These are phyloP conservation scores for Calonectris borealis DNA, from an alignment of 2,113 vertebrate genomes.

Conservation along the genomic window DNA sequence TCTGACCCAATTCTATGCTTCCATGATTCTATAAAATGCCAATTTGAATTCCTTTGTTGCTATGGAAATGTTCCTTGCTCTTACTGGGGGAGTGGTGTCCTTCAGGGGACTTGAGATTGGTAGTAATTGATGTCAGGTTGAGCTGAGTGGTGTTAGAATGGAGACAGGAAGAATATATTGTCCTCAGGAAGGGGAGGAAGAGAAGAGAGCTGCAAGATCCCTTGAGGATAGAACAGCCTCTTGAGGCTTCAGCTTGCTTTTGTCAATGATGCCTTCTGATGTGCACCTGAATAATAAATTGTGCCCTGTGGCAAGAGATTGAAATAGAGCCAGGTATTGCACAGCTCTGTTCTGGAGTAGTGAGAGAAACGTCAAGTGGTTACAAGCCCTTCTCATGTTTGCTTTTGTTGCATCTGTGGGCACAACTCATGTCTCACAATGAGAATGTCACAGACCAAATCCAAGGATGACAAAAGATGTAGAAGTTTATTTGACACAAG, in stretches of 20 bases:
- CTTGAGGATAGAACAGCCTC: neutral
- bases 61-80: neutral
- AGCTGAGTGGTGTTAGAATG: neutral
- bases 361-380: neutral
- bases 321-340: neutral
- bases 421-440: fast-evolving
- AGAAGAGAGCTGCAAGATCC: neutral
- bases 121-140: neutral
- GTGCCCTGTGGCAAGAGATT: neutral
- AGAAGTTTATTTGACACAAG: neutral
- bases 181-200: neutral
- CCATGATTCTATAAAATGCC: neutral
- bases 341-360: neutral
- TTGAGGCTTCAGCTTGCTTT: neutral
- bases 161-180: neutral
- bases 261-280: neutral
- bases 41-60: neutral
- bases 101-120: neutral
- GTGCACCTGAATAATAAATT: neutral
- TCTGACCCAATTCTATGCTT: too few species aligned
- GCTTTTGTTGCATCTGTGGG: neutral
- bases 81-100: neutral
- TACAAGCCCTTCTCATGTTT: neutral
- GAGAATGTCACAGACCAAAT: neutral
- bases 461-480: neutral